Percentiles rank a stretch among this genome's conserved stretches.
Evolutionary conservation across 2,113 vertebrate species (phyloP).

Genomic region (Mustelus asterias): DNA sequence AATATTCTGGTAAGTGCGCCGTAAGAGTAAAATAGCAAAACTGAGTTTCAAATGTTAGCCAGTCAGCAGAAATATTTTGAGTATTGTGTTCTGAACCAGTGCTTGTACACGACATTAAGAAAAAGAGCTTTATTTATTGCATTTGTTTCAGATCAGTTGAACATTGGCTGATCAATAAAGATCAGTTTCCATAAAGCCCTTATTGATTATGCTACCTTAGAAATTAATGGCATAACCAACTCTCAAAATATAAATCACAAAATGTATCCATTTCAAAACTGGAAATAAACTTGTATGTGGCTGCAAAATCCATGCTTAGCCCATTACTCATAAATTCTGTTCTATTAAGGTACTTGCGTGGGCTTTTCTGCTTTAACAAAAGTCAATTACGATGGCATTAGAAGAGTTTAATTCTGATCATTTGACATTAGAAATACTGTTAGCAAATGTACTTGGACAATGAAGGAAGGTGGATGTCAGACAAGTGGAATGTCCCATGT

Average conservation of each 20-base stretch:
- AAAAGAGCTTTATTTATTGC: background rate
- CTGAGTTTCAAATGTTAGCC: background rate
- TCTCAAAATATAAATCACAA: background rate
- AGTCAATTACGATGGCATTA: background rate
- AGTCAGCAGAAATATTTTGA: background rate
- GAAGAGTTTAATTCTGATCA: constrained; percentile 2
- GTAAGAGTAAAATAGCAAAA: background rate
- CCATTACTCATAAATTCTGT: background rate
- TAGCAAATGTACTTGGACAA: background rate
- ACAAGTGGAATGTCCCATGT: background rate
- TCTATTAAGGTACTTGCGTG: background rate
- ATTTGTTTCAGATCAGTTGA: background rate
- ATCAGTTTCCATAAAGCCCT: background rate
- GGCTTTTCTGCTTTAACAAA: background rate
- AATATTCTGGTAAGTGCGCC: background rate
- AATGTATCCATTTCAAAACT: background rate
- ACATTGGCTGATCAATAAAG: background rate
- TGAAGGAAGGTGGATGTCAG: background rate
- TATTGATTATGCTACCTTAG: background rate
- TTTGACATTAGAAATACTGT: background rate
- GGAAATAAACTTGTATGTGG: background rate
- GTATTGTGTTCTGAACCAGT: background rate
- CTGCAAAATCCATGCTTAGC: background rate
- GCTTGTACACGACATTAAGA: background rate
- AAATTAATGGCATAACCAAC: background rate